A percentile compares a stretch with the other conserved stretches of the same genome.
Evolutionary conservation across 2,113 vertebrate genomes (phyloP).

Genomic region (Benitochromis conjunctus): DNA sequence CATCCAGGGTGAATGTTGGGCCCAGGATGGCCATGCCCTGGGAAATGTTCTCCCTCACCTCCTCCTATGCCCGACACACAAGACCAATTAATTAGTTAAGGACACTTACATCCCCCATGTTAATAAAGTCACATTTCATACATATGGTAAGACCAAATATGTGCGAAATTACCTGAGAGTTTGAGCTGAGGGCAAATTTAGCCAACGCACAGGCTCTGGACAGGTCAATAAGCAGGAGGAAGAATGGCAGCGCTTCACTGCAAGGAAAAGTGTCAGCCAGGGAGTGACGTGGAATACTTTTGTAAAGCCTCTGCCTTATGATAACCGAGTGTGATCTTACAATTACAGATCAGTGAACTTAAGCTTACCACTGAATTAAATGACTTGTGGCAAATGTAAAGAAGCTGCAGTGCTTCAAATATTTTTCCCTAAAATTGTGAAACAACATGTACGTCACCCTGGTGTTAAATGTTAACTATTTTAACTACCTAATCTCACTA

Average conservation of each 20-base stretch:
- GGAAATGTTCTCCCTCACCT: slow-evolving; percentile 97
- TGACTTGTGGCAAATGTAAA: background rate
- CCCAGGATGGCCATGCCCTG: slow-evolving; percentile 96
- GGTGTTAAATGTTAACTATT: background rate
- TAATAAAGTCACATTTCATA: background rate
- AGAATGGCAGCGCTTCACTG: slow-evolving; percentile 96
- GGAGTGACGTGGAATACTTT: background rate
- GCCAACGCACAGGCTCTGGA: slow-evolving; percentile 93
- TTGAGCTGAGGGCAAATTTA: slow-evolving; percentile 97
- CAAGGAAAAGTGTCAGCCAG: background rate
- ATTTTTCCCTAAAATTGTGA: background rate
- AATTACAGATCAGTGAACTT: background rate
- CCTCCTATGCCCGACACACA: slow-evolving; percentile 77
- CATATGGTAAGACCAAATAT: background rate
- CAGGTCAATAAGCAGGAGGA: slow-evolving; percentile 92
- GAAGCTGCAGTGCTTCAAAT: background rate
- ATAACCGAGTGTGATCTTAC: background rate
- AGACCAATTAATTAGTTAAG: background rate
- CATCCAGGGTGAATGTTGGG: slow-evolving; percentile 94
- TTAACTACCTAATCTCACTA: background rate
- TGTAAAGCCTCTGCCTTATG: background rate
- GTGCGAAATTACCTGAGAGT: slow-evolving; percentile 83
- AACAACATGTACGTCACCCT: background rate
- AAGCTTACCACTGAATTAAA: background rate
- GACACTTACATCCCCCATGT: background rate